Conservation (phyloP, 1,140 invertebrate species). For the Reticulitermes speratus region DNA sequence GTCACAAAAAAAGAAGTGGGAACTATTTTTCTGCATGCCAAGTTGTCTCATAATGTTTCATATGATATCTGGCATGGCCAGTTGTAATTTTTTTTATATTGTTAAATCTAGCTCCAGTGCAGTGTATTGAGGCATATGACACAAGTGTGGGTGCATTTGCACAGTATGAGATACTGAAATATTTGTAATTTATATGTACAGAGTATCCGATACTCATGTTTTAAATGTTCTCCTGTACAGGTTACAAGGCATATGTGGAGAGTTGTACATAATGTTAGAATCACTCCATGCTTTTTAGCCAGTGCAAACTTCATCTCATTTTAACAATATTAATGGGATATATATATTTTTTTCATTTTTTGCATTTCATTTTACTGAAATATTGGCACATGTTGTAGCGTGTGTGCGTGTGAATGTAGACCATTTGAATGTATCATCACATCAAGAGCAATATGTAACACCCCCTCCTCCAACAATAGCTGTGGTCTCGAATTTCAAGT, state of each 20-base stretch:
- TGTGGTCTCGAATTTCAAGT: conserved; percentile 11
- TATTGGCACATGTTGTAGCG: not conserved
- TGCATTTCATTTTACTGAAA: not conserved
- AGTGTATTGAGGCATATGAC: conserved; percentile 28
- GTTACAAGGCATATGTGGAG: not conserved
- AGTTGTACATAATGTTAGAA: not conserved
- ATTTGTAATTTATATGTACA: conserved; percentile 15
- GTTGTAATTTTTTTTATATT: conserved; percentile 29
- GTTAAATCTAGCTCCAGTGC: conserved; percentile 25
- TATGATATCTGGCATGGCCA: conserved; percentile 8
- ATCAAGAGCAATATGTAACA: conserved; percentile 6
- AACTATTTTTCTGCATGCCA: conserved; percentile 30
- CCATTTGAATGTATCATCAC: conserved; percentile 10
- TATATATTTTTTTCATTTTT: not conserved
- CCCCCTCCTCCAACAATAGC: not conserved
- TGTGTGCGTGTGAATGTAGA: not conserved
- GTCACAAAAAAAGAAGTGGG: conserved; percentile 29
- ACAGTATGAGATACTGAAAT: conserved; percentile 29
- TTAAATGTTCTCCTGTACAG: conserved; percentile 6
- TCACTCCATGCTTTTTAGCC: not conserved
- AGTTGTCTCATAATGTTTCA: conserved; percentile 24
- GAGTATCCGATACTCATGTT: conserved; percentile 25
- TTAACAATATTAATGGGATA: not conserved
- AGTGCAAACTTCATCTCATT: not conserved
- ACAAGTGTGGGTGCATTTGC: conserved; percentile 16